Base-by-base conservation (phyloP, 2,113 vertebrate species). In the Rhabdornis inornatus region DNA sequence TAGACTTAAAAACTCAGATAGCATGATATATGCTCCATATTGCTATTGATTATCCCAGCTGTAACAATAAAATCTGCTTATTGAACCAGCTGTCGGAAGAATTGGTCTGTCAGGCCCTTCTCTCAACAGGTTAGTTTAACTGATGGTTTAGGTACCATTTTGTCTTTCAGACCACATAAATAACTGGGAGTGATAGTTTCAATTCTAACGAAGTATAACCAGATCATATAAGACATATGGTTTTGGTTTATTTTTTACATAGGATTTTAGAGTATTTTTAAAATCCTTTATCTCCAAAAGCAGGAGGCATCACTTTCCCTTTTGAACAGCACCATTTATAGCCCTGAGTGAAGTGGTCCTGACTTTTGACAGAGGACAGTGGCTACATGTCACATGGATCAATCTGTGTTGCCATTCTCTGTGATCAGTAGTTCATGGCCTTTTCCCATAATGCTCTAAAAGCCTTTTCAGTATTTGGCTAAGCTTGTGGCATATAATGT, bases 1-100 rank as follows among this genome's bases (percentile, higher is more conserved):
- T 30, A 13, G 15, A 12, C 55, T 69, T 76, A 11, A 45, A 82
- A 83, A n/a, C 7, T 53, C 27, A n/a, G 18, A 13, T 70, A 75
- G 37, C 4, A 5, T 27, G 21, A 31, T 52, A 15, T 2, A 20
- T 6, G 2, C 2, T 56, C 23, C 63, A 0, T 42, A 25, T 15
- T 72, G 22, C 30, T 65, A 5, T 57, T 15, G n/a, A 2, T 71
- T 81, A 17, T 44, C 18, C 44, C 24, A 35, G 11, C 6, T 56
- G 5, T 39, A 60, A 50, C 21, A 63, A 19, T 33, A 49, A 83
- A 90, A 66, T 42, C 19, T 30, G 16, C 6, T 25, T 69, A 40
- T 53, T 68, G 45, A 69, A 52, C 3, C 6, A 61, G 23, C 22
- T 50, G n/a, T 25, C 42, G 59, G 49, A 83, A 53, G 37, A 68